phyloP scores from a whole-genome alignment of 2,113 vertebrate genomes.

The Eira barbara region DNA sequence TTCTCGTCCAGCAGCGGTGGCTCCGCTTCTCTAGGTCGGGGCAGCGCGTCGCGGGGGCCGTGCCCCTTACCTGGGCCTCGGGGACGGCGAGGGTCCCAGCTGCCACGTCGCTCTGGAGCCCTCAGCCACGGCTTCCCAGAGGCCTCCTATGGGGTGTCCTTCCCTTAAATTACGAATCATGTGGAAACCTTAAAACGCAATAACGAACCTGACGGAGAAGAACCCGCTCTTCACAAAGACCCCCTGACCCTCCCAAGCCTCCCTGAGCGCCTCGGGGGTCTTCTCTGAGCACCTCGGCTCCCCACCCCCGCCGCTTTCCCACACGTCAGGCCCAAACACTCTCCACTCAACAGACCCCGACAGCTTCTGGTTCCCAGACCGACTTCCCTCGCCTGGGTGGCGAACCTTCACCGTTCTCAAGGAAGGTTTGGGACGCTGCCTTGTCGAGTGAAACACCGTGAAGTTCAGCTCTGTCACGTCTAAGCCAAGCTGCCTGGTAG shows the following conservation, averaged over 20 bases:
- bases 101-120: rapidly evolving
- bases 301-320: rapidly evolving
- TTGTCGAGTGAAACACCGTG: neutral
- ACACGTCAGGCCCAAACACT: neutral
- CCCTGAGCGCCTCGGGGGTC: no score
- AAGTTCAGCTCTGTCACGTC: no score
- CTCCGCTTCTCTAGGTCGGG: rapidly evolving
- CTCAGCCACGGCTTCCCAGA: rapidly evolving
- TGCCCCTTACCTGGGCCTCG: no score
- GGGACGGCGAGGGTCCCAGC: rapidly evolving
- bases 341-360: neutral
- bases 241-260: no score
- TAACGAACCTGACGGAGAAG: rapidly evolving
- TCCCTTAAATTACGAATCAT: no score
- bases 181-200: rapidly evolving
- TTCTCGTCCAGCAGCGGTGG: no score
- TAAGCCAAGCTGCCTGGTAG: rapidly evolving
- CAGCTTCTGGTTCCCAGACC: neutral
- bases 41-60: rapidly evolving
- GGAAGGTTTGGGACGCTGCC: neutral
- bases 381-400: no score
- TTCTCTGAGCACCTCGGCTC: rapidly evolving
- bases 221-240: rapidly evolving
- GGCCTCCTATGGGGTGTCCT: rapidly evolving
- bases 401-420: rapidly evolving